Evolutionary conservation across 2,797 vertebrate species (phyloP).

Genomic region (Fratercula arctica): DNA sequence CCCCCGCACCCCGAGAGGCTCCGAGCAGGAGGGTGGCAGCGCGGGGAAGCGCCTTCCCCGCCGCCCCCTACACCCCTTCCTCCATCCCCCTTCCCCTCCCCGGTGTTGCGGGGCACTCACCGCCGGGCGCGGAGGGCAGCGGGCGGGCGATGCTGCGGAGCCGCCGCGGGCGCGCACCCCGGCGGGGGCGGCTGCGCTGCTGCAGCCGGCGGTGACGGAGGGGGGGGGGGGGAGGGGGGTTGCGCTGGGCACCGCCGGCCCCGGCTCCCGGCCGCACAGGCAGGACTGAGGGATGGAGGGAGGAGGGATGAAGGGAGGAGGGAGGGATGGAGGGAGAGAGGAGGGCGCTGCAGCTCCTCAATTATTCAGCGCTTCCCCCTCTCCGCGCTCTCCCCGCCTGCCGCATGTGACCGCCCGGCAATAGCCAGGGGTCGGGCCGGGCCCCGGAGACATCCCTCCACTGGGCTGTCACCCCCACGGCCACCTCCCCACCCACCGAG

Average conservation of each 20-base stretch:
- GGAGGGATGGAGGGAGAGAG: not conserved
- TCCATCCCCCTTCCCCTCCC: not conserved
- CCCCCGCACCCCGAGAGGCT: not conserved
- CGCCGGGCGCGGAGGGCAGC: not conserved
- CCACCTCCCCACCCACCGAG: not conserved
- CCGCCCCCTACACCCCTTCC: no score
- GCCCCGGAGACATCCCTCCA: not conserved
- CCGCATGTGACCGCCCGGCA: slow-evolving; percentile 19
- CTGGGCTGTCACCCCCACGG: not conserved
- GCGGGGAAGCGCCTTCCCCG: not conserved
- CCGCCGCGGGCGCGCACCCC: not conserved
- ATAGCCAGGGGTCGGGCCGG: not conserved
- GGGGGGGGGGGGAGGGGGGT: not conserved
- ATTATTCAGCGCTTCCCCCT: slow-evolving; percentile 69
- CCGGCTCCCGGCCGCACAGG: slow-evolving; percentile 1
- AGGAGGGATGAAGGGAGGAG: not conserved
- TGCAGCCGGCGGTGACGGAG: not conserved
- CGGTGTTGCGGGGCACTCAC: not conserved
- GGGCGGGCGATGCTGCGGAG: not conserved
- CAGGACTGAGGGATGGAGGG: slow-evolving; percentile 7
- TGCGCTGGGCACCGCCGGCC: not conserved
- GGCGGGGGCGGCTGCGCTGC: not conserved
- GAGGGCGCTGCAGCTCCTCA: slow-evolving; percentile 73
- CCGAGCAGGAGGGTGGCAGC: not conserved
- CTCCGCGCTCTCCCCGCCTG: slow-evolving; percentile 57